Evolutionary conservation across 2,113 vertebrate genomes (phyloP), one percentile per base, ranked within the genome.

Genomic region (Hystrix cristata): DNA sequence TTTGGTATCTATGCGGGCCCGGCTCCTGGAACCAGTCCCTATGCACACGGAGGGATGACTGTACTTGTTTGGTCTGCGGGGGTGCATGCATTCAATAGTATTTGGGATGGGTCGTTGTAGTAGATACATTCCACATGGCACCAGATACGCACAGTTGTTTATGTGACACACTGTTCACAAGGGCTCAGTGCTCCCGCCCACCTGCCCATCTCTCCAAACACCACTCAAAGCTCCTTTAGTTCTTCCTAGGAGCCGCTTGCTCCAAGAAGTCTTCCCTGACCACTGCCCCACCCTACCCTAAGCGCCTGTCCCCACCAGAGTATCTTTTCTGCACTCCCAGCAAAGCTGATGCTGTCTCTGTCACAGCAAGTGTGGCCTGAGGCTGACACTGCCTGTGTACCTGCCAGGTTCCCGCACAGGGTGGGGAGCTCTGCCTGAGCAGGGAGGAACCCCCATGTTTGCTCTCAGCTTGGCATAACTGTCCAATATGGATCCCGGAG

Each of bases 111-210:
- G 11, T 10, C n/a, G 2, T 51, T 38, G 69, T 5, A n/a, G 34
- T 55, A 43, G 31, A 12, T 34, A 10, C 0, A 14, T 16, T 5
- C 23, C 80, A 72, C 13, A 4, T 19, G 0, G 0, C 48, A 6
- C n/a, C 83, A 72, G 57, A 48, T 4, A 53, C 3, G 18, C 8
- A 12, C 6, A 0, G 46, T 38, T 59, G 0, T 0, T 96, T 31
- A 1, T 34, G 25, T 85, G 80, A 91, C 64, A 27, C 9, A 46
- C 14, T 2, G 4, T 53, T 88, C 5, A 0, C 76, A 60, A 82
- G 38, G 74, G 51, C 88, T 43, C 38, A 46, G 25, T 2, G 43
- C 53, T 78, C 46, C 55, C 43, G 21, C 18, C 65, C 48, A 87
- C 62, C 69, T 29, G 1, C 9, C 25, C 13, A 8, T 48, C 53